Evolutionary conservation across 2,113 vertebrate genomes (phyloP).

Genomic region (Shinisaurus crocodilurus): DNA sequence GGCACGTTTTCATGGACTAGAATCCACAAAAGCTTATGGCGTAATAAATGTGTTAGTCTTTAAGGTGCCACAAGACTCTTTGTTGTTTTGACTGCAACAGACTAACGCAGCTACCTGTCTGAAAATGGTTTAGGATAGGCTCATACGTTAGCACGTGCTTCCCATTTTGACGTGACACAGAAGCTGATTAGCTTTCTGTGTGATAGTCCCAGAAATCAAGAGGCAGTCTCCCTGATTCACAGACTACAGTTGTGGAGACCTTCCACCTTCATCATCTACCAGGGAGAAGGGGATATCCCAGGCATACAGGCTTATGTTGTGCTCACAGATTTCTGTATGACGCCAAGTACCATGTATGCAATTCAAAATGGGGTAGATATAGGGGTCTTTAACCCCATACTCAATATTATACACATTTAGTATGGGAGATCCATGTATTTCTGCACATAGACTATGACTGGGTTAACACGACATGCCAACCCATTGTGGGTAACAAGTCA

Average conservation of each 20-base stretch:
- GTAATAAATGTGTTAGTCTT: not conserved
- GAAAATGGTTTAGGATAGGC: not conserved
- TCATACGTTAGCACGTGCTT: not conserved
- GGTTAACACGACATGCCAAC: too few relatives aligned
- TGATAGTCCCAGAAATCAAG: not conserved
- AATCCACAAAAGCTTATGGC: not conserved
- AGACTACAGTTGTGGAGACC: not conserved
- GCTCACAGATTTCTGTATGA: not conserved
- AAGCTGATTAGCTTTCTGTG: not conserved
- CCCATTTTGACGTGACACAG: not conserved
- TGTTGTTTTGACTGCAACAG: not conserved
- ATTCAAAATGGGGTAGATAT: not conserved
- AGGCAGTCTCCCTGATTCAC: not conserved
- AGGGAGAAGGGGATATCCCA: not conserved
- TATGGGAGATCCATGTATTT: not conserved
- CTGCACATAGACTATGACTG: too few relatives aligned
- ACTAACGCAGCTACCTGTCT: not conserved
- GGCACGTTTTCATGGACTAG: not conserved
- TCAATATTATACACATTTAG: not conserved
- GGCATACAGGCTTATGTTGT: not conserved
- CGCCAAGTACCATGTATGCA: not conserved
- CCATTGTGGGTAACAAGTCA: too few relatives aligned
- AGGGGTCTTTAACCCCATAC: not conserved
- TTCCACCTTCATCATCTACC: not conserved
- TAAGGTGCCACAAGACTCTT: not conserved